A percentile compares a stretch with the other conserved stretches of the same genome.
These are phyloP conservation scores for Pterocles burchelli DNA, from an alignment of 2,113 vertebrate genomes.

Conservation along the genomic window DNA sequence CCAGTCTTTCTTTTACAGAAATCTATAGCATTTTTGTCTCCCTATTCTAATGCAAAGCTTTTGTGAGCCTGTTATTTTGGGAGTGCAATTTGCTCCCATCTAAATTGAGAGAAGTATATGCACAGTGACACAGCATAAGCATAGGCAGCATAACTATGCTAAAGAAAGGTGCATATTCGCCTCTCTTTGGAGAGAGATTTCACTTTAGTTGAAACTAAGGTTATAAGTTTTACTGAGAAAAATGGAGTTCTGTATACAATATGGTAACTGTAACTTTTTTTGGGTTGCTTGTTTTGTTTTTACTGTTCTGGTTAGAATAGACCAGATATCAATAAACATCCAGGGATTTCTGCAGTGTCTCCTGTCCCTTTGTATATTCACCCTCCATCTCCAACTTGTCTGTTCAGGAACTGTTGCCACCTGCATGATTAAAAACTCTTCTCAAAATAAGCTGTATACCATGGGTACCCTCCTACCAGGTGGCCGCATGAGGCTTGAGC, in stretches of 20 bases:
- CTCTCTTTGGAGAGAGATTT: background rate
- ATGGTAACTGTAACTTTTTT: background rate
- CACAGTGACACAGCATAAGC: background rate
- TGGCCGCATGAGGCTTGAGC: background rate
- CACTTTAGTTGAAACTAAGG: background rate
- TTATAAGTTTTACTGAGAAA: background rate
- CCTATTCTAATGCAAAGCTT: background rate
- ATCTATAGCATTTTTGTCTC: background rate
- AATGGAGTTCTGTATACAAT: background rate
- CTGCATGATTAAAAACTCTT: background rate
- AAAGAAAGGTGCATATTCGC: background rate
- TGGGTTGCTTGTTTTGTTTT: background rate
- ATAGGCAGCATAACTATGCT: background rate
- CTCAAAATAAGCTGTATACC: background rate
- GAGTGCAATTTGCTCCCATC: background rate
- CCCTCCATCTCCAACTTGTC: background rate
- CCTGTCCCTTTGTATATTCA: background rate
- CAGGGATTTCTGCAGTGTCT: background rate
- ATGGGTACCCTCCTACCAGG: background rate
- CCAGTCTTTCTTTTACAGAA: background rate
- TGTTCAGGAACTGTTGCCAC: background rate
- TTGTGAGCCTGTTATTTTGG: background rate
- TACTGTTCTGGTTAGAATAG: background rate
- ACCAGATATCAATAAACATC: background rate
- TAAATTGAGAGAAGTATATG: background rate